Percentiles rank a stretch among this genome's conserved stretches.
Conservation (phyloP, 2,113 vertebrate species). For the Mesoclemmys tuberculata region DNA sequence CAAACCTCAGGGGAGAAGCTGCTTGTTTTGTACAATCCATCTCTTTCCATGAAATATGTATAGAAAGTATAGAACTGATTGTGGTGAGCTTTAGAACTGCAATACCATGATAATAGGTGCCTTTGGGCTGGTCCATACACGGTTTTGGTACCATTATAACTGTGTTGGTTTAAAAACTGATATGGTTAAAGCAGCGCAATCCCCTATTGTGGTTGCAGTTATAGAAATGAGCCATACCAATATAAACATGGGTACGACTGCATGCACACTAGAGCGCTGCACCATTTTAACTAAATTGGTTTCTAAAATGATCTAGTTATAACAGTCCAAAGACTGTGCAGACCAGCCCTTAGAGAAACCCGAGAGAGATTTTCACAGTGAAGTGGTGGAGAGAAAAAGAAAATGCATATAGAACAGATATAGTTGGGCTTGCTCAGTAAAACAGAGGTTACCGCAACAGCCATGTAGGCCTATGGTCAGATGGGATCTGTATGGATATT, state of each 20-base stretch:
- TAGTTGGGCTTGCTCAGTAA: not conserved
- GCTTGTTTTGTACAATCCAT: not conserved
- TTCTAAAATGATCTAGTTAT: not conserved
- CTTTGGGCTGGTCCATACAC: not conserved
- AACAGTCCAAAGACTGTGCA: not conserved
- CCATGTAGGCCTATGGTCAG: not conserved
- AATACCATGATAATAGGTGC: not conserved
- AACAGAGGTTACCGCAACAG: not conserved
- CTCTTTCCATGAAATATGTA: not conserved
- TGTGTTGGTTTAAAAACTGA: not conserved
- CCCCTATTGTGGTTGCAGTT: accelerated
- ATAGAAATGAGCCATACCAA: not conserved
- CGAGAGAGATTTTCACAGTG: not conserved
- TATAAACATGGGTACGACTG: not conserved
- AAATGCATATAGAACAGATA: not conserved
- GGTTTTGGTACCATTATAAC: not conserved
- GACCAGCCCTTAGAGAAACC: not conserved
- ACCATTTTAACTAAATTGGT: not conserved
- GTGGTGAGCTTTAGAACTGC: not conserved
- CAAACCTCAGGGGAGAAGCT: not conserved
- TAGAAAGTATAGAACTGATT: not conserved
- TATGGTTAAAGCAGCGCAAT: accelerated
- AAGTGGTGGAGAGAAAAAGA: not conserved
- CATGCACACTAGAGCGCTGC: not conserved
- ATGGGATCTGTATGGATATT: not conserved